A percentile compares a stretch with the other conserved stretches of the same genome.
Evolutionary conservation across 2,888 invertebrate species (phyloP).

Genomic region (Noctua janthe): DNA sequence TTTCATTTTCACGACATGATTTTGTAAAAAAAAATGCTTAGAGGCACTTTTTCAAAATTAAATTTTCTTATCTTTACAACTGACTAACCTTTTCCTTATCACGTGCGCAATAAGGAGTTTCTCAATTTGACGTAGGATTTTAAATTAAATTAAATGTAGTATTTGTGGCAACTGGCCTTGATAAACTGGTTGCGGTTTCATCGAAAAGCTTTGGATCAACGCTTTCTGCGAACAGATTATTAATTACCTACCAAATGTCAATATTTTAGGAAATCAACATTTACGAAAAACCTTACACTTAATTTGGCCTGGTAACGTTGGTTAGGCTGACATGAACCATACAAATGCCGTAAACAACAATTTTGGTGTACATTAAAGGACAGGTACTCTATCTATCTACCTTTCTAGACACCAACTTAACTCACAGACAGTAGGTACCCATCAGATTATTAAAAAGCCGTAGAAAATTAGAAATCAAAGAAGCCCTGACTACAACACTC

Average conservation of each 20-base stretch:
- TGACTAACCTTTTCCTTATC: constrained; percentile 68
- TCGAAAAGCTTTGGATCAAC: neutral
- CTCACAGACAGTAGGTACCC: neutral
- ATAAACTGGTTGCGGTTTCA: constrained; percentile 15
- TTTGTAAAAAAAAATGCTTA: constrained; percentile 70
- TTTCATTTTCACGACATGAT: constrained; percentile 68
- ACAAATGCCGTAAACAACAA: neutral
- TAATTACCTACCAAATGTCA: neutral
- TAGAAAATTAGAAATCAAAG: neutral
- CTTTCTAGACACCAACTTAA: neutral
- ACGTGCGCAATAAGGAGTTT: constrained; percentile 60
- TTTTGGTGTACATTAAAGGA: neutral
- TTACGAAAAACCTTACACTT: neutral
- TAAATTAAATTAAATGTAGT: constrained; percentile 58
- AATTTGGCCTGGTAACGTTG: neutral
- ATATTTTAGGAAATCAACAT: neutral
- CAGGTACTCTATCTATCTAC: neutral
- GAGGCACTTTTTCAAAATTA: constrained; percentile 75
- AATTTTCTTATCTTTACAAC: constrained; percentile 75
- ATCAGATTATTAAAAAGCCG: neutral
- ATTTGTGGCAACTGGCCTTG: constrained; percentile 37
- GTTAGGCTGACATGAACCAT: neutral
- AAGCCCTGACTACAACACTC: neutral
- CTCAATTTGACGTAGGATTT: constrained; percentile 53
- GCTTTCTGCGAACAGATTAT: neutral